Evolutionary conservation across 2,888 invertebrate genomes (phyloP), one percentile per base, ranked within the genome.

Genomic region (Litoditis marina): DNA sequence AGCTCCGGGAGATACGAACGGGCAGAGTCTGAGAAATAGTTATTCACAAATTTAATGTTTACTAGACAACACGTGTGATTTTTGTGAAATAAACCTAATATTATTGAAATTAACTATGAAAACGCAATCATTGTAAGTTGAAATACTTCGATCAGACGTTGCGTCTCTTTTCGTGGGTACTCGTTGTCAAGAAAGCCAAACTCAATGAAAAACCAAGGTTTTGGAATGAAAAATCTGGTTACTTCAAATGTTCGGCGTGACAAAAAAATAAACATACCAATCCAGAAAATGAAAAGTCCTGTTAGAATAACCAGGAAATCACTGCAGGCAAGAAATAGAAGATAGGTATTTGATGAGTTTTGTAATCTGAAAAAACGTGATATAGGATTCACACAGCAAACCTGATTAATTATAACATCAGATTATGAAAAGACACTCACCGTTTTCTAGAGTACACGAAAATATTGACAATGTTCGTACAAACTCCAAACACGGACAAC

Each of bases 221-320:
- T n/a, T n/a, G n/a, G n/a, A n/a, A n/a, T n/a, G n/a, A n/a, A n/a
- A n/a, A n/a, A n/a, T n/a, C n/a, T n/a, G n/a, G n/a, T n/a, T n/a
- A n/a, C n/a, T n/a, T n/a, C n/a, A n/a, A n/a, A n/a, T n/a, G n/a
- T n/a, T n/a, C n/a, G n/a, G n/a, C n/a, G 22, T 22, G 11, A 49
- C 8, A n/a, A 49, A 8, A 22, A 22, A 55, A n/a, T 7, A 13
- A 2, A 44, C 39, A n/a, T 44, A 67, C 78, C 78, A 50, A 81
- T 76, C 82, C 82, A 83, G 60, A 83, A 82, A 34, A 82, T 80
- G 66, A 83, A 79, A 22, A 83, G 65, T 50, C 83, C 83, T 30
- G 83, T 82, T 27, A 82, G 60, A 46, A 83, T 78, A 54, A 83
- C 82, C 61, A 80, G 68, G 57, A 82, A 80, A 66, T 83, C 83